Base-by-base conservation (phyloP, 2,888 invertebrate genomes). In the Lepidochrysops patricia region DNA sequence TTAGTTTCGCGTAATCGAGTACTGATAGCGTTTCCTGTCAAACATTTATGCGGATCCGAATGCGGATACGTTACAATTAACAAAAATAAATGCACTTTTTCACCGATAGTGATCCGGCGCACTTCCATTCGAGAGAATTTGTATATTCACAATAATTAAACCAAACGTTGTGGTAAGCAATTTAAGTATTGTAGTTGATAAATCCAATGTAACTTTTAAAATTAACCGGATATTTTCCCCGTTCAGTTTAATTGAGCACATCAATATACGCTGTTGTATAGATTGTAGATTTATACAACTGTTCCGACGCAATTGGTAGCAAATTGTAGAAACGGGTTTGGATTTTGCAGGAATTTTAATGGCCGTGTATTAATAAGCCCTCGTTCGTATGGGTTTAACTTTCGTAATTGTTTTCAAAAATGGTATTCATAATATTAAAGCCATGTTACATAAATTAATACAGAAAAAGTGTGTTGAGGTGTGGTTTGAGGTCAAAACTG, bases 11-110 rank as follows among this genome's bases (percentile, higher is more conserved):
- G 52, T 52, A 52, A 52, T 52, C 27, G 27, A 26, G 52, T 26
- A 26, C 52, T 27, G 52, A 52, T 52, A 52, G 52, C 27, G 15
- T 52, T 52, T 27, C 52, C 52, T 52, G 52, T 52, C 52, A 52
- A 27, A 52, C 27, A 52, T 52, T 52, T 52, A 27, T 52, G 52
- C 26, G 52, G 52, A 52, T 52, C 13, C 52, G 52, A 13, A 26
- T 52, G 27, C 26, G 52, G 27, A 52, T 52, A 26, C 52, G 52
- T 26, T 26, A 52, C 52, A 52, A 52, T 52, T 52, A 52, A 52
- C 52, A 52, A 52, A 52, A 52, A 52, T 52, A 52, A 52, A 52
- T 52, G 52, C 52, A 52, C 52, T 52, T 52, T 52, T 52, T 52
- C 26, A 27, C 52, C 13, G 13, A 52, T 52, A 52, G 26, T 27